phyloP scores from a whole-genome alignment of 2,888 invertebrate genomes.

The Formica aserva region DNA sequence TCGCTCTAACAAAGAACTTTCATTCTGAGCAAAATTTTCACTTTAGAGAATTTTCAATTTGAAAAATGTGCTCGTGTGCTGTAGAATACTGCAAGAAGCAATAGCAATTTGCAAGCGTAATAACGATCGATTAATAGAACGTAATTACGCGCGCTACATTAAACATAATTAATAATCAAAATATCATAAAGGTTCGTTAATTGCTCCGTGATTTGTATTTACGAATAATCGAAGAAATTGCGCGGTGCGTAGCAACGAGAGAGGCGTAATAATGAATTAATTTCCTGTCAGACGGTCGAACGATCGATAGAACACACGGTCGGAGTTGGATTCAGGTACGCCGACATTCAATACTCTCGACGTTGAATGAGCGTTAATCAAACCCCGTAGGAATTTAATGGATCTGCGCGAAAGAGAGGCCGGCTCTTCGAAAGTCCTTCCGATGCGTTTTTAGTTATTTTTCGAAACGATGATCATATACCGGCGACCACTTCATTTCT shows the following conservation, averaged over 20 bases:
- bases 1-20: background rate
- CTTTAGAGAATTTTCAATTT: background rate
- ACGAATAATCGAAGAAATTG: constrained; percentile 20
- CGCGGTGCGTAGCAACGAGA: background rate
- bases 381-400: constrained; percentile 35
- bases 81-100: background rate
- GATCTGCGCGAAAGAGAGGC: background rate
- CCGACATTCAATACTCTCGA: constrained; percentile 31
- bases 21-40: background rate
- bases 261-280: constrained; percentile 38
- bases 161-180: constrained; percentile 28
- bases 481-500: constrained; percentile 12
- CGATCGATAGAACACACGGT: constrained; percentile 36
- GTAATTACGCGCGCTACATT: constrained; percentile 14
- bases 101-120: background rate
- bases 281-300: constrained; percentile 36
- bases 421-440: constrained; percentile 5
- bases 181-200: constrained; percentile 24
- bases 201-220: background rate
- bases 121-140: background rate
- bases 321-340: constrained; percentile 14
- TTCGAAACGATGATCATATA: constrained; percentile 20
- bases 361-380: constrained; percentile 36
- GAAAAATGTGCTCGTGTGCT: constrained; percentile 7
- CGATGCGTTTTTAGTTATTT: constrained; percentile 46